These are phyloP conservation scores for Netelia virgata DNA, from an alignment of 2,888 invertebrate genomes.

Conservation along the genomic window DNA sequence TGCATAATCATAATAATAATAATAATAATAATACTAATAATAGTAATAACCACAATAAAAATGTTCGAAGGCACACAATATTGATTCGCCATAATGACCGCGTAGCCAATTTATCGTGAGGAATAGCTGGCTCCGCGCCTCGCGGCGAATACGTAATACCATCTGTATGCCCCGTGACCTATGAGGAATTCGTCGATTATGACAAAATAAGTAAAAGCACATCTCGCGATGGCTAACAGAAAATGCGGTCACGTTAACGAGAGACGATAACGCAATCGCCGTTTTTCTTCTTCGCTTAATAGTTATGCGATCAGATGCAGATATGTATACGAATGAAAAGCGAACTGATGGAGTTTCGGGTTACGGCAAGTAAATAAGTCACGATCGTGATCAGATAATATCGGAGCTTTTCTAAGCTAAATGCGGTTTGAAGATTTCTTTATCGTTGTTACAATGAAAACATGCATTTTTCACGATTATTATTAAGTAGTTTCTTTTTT, in stretches of 20 bases:
- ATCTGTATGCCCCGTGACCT: conserved; percentile 33
- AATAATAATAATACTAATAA: too few species aligned
- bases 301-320: conserved; percentile 31
- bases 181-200: conserved; percentile 57
- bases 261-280: conserved; percentile 62
- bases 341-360: conserved; percentile 5
- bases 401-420: background rate
- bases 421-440: too few species aligned
- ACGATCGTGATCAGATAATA: conserved; percentile 55
- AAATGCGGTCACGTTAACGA: conserved; percentile 64
- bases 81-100: conserved; percentile 19
- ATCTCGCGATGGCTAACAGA: conserved; percentile 35
- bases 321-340: conserved; percentile 8
- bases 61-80: background rate
- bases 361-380: conserved; percentile 48
- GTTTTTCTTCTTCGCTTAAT: conserved; percentile 10
- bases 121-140: background rate
- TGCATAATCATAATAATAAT: too few species aligned
- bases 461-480: too few species aligned
- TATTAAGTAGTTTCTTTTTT: too few species aligned
- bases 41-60: background rate
- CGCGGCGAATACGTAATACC: background rate
- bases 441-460: too few species aligned
- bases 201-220: conserved; percentile 31
- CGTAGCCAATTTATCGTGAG: conserved; percentile 23